Percentiles rank a stretch among this genome's conserved stretches.
phyloP scores from a whole-genome alignment of 1,140 invertebrate genomes.

The Neodiprion virginianus region DNA sequence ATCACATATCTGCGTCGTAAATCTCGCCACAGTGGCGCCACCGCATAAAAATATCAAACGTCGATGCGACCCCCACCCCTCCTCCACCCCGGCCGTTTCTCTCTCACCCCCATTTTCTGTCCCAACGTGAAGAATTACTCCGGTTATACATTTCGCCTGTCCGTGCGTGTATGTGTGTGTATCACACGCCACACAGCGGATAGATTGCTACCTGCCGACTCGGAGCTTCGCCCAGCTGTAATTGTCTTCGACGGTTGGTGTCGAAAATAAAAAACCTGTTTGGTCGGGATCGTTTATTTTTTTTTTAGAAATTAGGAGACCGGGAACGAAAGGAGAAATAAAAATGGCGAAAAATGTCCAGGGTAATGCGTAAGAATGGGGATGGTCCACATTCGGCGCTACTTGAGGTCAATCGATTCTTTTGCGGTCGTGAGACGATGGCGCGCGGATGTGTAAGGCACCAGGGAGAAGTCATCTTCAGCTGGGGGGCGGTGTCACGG shows the following conservation, averaged over 20 bases:
- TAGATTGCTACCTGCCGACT: too few relatives aligned
- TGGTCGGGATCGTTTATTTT: too few relatives aligned
- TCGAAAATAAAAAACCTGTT: too few relatives aligned
- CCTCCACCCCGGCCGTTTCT: not conserved
- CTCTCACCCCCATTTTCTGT: slow-evolving; percentile 1
- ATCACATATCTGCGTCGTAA: slow-evolving; percentile 65
- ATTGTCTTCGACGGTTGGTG: too few relatives aligned
- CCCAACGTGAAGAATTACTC: slow-evolving; percentile 2
- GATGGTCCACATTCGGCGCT: not conserved
- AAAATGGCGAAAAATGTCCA: too few relatives aligned
- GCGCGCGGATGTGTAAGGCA: not conserved
- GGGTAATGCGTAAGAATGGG: too few relatives aligned
- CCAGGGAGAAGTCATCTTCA: slow-evolving; percentile 3
- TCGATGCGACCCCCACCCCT: slow-evolving; percentile 56
- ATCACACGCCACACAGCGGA: too few relatives aligned
- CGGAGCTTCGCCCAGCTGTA: too few relatives aligned
- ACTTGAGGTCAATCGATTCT: slow-evolving; percentile 12
- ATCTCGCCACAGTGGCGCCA: slow-evolving; percentile 61
- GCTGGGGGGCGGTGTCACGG: not conserved
- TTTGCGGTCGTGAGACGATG: not conserved
- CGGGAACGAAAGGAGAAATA: too few relatives aligned
- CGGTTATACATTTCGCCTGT: too few relatives aligned
- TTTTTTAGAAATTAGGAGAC: too few relatives aligned
- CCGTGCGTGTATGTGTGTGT: too few relatives aligned
- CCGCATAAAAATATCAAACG: slow-evolving; percentile 63